phyloP scores from a whole-genome alignment of 92 coral and sea anemone species.

The Actinostola sp. region DNA sequence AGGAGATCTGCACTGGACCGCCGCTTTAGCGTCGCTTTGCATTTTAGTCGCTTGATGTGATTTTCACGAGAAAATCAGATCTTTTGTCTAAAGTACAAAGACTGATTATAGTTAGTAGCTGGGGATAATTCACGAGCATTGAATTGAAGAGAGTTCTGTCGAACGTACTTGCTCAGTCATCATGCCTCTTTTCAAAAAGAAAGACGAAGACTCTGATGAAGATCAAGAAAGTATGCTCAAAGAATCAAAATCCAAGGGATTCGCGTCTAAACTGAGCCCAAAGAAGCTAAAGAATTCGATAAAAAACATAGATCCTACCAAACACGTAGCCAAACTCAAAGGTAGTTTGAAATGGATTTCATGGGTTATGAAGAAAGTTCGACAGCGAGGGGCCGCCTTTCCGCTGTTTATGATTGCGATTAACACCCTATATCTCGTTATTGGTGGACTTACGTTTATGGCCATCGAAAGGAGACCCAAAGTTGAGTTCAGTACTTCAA shows the following conservation, averaged over 20 bases:
- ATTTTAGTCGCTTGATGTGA: too few species aligned
- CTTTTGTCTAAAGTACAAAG: too few species aligned
- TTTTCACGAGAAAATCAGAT: too few species aligned
- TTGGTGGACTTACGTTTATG: conserved; percentile 82
- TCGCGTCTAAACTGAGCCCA: conserved; percentile 8
- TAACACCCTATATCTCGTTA: conserved; percentile 68
- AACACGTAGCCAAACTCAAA: conserved; percentile 57
- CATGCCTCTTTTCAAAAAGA: conserved; percentile 41
- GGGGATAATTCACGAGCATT: too few species aligned
- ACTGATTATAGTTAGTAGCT: too few species aligned
- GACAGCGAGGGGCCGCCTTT: conserved; percentile 66
- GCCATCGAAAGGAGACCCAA: conserved; percentile 62
- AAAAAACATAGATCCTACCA: conserved; percentile 49
- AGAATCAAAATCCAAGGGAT: conserved; percentile 6
- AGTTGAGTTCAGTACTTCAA: conserved; percentile 56
- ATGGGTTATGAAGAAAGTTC: conserved; percentile 73
- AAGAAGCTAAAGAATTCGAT: not conserved
- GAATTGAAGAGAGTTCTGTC: too few species aligned
- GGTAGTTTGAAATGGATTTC: conserved; percentile 71
- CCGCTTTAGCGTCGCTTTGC: too few species aligned
- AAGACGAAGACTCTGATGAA: conserved; percentile 38
- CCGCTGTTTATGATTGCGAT: conserved; percentile 77
- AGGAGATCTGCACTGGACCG: too few species aligned
- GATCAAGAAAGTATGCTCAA: conserved; percentile 39
- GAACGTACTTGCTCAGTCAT: too few species aligned